Base-by-base conservation (phyloP, 30 jellyfish, hydroid and myxozoan genomes). In the Chironex yamaguchii region DNA sequence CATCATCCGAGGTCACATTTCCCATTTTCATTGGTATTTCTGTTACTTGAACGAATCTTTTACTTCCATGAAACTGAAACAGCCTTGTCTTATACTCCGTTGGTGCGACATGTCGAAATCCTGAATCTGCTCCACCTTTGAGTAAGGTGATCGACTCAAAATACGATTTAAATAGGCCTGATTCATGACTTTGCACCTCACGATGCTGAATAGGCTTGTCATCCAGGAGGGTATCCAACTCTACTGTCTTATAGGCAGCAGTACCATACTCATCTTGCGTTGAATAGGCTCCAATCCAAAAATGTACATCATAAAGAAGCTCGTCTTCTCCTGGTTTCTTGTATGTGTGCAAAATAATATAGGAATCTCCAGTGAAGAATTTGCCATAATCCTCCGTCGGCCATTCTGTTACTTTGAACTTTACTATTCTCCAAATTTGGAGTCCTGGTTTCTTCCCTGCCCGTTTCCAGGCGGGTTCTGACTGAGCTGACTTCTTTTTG, bases 211-310 rank as follows among this genome's bases (percentile, higher is more conserved):
- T 69, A 0, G 99, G 99, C 67, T 95, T 95, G 80, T 95, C 99
- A 85, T 95, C 99, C 64, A 95, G 83, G 34, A 76, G 85, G n/a
- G 99, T 95, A 67, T 95, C 99, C 84, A 95, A 87, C 64, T 95
- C 99, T 64, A 95, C 99, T 34, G 99, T 95, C 58, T 95, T 95
- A 91, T 95, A 95, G 4, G 99, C 99, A 4, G 99, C 99, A 0
- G 99, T 95, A 24, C 97, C 99, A 85, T 95, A 95, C 67, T 95
- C 99, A 90, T 95, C 99, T 76, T 95, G 99, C 2, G 96, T 35
- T 62, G 99, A 95, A 31, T 88, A 78, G 68, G 84, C 81, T 53
- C 99, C 99, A 80, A 95, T 95, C 99, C 99, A 95, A 54, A 95
- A 95, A 81, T 95, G 99, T 14, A 95, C 93, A 85, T 95, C 99